Evolutionary conservation across 1,140 invertebrate species (phyloP).

Genomic region (Caerostris extrusa): DNA sequence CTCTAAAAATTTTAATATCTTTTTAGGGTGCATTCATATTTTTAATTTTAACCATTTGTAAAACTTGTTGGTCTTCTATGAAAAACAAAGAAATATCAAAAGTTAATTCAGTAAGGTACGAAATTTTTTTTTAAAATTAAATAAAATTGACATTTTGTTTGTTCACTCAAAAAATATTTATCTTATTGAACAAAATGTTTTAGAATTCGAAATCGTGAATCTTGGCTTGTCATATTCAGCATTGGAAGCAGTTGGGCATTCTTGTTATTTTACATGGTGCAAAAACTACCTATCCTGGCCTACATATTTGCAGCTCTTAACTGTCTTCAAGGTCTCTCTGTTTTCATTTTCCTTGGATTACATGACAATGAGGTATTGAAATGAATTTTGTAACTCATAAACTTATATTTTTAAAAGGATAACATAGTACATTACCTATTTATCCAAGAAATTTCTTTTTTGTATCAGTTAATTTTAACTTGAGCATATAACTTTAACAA

Average conservation of each 20-base stretch:
- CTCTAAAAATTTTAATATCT: not conserved
- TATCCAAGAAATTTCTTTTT: too few species aligned
- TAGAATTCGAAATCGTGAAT: conserved; percentile 93
- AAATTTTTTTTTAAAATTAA: not conserved
- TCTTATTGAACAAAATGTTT: not conserved
- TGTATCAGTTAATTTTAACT: too few species aligned
- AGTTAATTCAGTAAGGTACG: conserved; percentile 45
- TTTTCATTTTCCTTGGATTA: conserved; percentile 96
- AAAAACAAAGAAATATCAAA: conserved; percentile 46
- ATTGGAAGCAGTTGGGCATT: conserved; percentile 94
- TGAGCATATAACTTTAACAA: too few species aligned
- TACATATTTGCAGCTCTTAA: conserved; percentile 97
- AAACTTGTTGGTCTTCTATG: conserved; percentile 25
- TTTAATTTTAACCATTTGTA: conserved; percentile 35
- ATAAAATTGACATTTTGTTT: not conserved
- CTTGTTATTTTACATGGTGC: conserved; percentile 91
- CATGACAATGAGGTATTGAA: conserved; percentile 94
- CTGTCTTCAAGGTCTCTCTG: conserved; percentile 95
- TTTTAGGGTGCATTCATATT: conserved; percentile 57
- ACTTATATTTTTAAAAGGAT: too few species aligned
- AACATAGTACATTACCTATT: too few species aligned
- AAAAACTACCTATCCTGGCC: conserved; percentile 91
- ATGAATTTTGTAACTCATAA: too few species aligned
- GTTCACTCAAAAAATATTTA: not conserved
- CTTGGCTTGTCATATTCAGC: conserved; percentile 82